A percentile compares a stretch with the other conserved stretches of the same genome.
These are phyloP conservation scores for Muntiacus muntjak DNA, from an alignment of 2,113 vertebrate species.

Conservation along the genomic window DNA sequence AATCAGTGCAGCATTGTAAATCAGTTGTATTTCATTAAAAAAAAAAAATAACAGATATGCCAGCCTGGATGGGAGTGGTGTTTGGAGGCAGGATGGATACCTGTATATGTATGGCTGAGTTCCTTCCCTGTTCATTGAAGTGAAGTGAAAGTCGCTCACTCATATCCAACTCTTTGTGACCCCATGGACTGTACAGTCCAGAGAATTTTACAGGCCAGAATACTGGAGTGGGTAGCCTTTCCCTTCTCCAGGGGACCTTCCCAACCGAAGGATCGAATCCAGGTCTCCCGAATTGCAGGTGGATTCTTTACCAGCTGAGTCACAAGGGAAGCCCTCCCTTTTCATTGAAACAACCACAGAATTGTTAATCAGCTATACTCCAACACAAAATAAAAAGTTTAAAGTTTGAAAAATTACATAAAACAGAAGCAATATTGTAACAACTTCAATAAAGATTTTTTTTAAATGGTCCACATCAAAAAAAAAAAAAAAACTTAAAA, in stretches of 20 bases:
- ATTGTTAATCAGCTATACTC: neutral
- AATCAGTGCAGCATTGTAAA: neutral
- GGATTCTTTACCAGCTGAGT: neutral
- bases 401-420: neutral
- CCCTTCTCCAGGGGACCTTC: neutral
- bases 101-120: neutral
- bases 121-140: neutral
- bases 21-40: neutral
- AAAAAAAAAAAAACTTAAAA: neutral
- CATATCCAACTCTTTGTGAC: neutral
- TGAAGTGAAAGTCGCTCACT: neutral
- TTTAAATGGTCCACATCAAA: neutral
- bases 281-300: neutral
- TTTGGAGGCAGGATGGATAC: neutral
- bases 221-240: neutral
- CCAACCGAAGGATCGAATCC: accelerated
- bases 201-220: neutral
- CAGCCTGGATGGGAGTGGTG: neutral
- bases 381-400: neutral
- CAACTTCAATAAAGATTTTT: neutral
- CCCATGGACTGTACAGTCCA: neutral
- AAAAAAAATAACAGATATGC: neutral
- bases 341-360: neutral
- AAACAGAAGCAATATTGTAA: neutral
- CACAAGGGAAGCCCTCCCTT: neutral